Evolutionary conservation across 1,140 invertebrate genomes (phyloP).

Genomic region (Ctenoplectra terminalis): DNA sequence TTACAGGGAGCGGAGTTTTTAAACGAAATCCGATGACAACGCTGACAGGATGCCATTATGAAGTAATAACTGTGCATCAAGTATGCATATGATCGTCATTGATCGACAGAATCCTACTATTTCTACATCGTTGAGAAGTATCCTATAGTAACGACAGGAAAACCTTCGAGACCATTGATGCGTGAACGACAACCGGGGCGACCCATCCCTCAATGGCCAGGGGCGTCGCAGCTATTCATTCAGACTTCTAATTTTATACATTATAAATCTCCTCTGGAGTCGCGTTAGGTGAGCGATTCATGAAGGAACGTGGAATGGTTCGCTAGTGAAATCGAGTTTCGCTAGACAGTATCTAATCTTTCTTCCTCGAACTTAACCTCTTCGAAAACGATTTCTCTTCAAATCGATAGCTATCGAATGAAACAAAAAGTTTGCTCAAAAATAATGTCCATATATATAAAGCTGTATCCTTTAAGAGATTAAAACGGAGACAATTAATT

Average conservation of each 20-base stretch:
- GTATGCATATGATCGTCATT: neutral
- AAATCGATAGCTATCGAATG: too few species aligned
- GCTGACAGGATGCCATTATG: conserved; percentile 18
- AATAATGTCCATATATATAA: too few species aligned
- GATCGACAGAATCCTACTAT: conserved; percentile 19
- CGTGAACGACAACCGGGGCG: conserved; percentile 31
- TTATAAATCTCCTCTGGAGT: conserved; percentile 29
- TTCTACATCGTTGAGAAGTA: neutral
- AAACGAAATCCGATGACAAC: neutral
- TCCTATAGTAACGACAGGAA: neutral
- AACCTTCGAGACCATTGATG: conserved; percentile 22
- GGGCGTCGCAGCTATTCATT: conserved; percentile 24
- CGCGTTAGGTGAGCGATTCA: too few species aligned
- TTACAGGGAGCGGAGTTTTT: neutral
- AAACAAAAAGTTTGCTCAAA: too few species aligned
- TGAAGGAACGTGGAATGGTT: too few species aligned
- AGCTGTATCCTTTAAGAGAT: too few species aligned
- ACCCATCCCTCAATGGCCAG: conserved; percentile 11
- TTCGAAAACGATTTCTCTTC: too few species aligned
- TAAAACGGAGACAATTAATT: too few species aligned
- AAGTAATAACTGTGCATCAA: conserved; percentile 8
- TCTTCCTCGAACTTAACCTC: too few species aligned
- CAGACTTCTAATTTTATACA: conserved; percentile 51
- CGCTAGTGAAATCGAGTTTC: too few species aligned
- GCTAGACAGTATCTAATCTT: too few species aligned